Evolutionary conservation across 2,797 vertebrate species (phyloP).

Genomic region (Geotrypetes seraphini): DNA sequence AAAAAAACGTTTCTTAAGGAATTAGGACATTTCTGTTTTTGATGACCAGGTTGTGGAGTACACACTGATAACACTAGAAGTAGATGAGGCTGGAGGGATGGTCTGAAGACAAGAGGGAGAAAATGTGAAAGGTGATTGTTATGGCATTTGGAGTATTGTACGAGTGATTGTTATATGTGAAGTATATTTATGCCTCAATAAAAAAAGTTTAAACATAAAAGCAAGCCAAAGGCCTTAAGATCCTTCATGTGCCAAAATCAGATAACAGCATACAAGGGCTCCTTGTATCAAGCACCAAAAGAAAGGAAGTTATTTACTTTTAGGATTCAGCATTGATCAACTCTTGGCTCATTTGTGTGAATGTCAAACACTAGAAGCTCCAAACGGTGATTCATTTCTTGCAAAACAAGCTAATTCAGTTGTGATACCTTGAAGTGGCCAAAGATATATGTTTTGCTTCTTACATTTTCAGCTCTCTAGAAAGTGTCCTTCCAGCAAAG

Average conservation of each 20-base stretch:
- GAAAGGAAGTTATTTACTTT: constrained; percentile 43
- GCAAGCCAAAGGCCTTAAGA: constrained; percentile 39
- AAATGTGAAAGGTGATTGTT: too few relatives aligned
- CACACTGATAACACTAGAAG: too few relatives aligned
- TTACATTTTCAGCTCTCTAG: constrained; percentile 20
- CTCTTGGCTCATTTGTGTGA: constrained; percentile 37
- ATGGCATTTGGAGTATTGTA: too few relatives aligned
- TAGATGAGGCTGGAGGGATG: too few relatives aligned
- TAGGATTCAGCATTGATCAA: constrained; percentile 38
- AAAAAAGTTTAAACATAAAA: too few relatives aligned
- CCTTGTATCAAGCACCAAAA: constrained; percentile 26
- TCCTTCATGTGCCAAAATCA: constrained; percentile 45
- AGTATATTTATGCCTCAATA: too few relatives aligned
- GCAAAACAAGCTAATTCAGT: constrained; percentile 7
- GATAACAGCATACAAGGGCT: constrained; percentile 32
- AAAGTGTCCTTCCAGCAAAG: constrained; percentile 22
- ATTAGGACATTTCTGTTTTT: too few relatives aligned
- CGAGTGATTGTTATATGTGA: too few relatives aligned
- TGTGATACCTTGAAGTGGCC: constrained; percentile 1
- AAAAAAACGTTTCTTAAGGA: too few relatives aligned
- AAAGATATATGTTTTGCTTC: constrained; percentile 4
- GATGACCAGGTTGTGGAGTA: too few relatives aligned
- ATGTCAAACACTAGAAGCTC: constrained; percentile 36
- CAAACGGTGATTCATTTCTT: constrained; percentile 14
- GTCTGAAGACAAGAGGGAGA: too few relatives aligned